Conservation (phyloP, 1,140 invertebrate species). For the Drosophila leontia region DNA sequence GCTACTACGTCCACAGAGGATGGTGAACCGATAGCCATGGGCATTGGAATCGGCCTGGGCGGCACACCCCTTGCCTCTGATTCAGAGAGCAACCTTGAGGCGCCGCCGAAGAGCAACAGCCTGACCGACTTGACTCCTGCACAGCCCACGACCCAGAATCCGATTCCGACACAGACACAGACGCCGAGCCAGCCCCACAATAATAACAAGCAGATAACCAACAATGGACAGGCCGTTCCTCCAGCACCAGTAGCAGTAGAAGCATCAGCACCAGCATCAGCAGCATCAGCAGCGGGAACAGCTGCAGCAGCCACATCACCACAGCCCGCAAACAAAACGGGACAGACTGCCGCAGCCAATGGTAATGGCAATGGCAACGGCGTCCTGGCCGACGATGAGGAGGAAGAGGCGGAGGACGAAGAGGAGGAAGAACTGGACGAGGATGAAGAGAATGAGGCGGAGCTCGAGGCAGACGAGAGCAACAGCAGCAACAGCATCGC, state of each 20-base stretch:
- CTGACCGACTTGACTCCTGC: slow-evolving; percentile 31
- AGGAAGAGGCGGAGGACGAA: slow-evolving; percentile 59
- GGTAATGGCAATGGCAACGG: slow-evolving; percentile 64
- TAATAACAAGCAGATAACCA: slow-evolving; percentile 62
- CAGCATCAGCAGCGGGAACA: slow-evolving; percentile 25
- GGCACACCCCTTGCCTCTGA: slow-evolving; percentile 73
- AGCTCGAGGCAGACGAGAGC: slow-evolving; percentile 74
- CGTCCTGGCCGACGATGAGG: slow-evolving; percentile 56
- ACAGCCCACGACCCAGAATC: slow-evolving; percentile 32
- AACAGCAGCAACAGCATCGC: slow-evolving; percentile 70
- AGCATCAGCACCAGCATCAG: slow-evolving; percentile 25
- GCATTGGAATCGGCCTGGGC: slow-evolving; percentile 19
- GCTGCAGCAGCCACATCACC: slow-evolving; percentile 21
- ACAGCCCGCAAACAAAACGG: slow-evolving; percentile 21
- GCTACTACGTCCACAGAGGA: slow-evolving; percentile 81
- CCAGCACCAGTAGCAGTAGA: slow-evolving; percentile 23
- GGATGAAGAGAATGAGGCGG: slow-evolving; percentile 60
- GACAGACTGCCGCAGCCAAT: slow-evolving; percentile 46
- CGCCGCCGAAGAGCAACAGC: slow-evolving; percentile 85
- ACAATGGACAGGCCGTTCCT: slow-evolving; percentile 54
- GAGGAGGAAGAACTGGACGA: slow-evolving; percentile 64
- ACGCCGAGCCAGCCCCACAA: slow-evolving; percentile 46
- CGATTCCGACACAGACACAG: slow-evolving; percentile 28
- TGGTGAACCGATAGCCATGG: slow-evolving; percentile 56
- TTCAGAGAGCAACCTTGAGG: slow-evolving; percentile 87